phyloP scores from a whole-genome alignment of 1,140 invertebrate genomes.

The Scaptomyza hsui region DNA sequence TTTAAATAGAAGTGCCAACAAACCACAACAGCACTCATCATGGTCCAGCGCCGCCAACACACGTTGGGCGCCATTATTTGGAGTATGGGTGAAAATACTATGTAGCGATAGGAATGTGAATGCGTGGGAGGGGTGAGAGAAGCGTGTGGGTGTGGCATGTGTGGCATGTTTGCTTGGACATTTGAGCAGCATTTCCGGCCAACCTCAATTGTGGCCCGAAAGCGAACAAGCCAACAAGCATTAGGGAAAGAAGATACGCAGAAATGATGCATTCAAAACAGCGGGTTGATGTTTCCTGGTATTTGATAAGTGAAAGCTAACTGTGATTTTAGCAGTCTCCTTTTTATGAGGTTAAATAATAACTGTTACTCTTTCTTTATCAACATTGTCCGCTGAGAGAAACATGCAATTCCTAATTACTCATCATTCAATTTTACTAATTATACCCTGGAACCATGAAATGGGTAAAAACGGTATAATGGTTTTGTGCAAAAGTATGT shows the following conservation, averaged over 20 bases:
- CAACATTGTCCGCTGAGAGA: too few relatives aligned
- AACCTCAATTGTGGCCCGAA: conserved; percentile 61
- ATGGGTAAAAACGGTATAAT: too few relatives aligned
- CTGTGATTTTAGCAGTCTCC: not conserved
- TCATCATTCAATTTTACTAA: too few relatives aligned
- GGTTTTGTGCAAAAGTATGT: too few relatives aligned
- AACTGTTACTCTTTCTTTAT: not conserved
- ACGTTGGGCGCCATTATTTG: not conserved
- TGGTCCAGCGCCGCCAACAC: conserved; percentile 60
- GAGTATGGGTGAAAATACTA: not conserved
- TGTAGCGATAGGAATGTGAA: conserved; percentile 7
- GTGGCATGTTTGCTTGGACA: conserved; percentile 20
- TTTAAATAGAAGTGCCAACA: conserved; percentile 82
- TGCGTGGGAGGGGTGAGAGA: not conserved
- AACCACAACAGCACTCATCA: conserved; percentile 81
- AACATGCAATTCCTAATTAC: too few relatives aligned
- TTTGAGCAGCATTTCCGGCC: conserved; percentile 38
- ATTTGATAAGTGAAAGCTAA: not conserved
- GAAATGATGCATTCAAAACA: conserved; percentile 33
- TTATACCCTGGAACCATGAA: too few relatives aligned
- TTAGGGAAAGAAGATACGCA: conserved; percentile 43
- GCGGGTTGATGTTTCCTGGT: conserved; percentile 5
- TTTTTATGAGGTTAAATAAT: not conserved
- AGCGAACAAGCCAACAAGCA: conserved; percentile 70
- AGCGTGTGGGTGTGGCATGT: not conserved